Evolutionary conservation across 2,113 vertebrate species (phyloP), one percentile per base, ranked within the genome.

Genomic region (Ciconia stormi): DNA sequence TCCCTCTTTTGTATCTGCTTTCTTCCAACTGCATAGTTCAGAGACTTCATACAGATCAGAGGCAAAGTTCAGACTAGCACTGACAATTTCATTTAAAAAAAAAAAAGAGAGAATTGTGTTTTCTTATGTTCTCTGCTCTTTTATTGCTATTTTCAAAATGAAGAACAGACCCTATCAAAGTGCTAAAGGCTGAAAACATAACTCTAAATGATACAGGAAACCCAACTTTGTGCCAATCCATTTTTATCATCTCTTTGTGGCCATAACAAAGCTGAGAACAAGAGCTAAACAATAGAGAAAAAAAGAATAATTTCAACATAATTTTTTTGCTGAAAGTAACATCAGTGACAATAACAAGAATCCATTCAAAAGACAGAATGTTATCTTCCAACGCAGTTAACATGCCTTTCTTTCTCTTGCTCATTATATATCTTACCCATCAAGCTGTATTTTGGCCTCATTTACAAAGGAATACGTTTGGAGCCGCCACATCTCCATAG

Each of bases 211-310:
- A 97, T 90, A 94, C 42, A 93, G 67, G 77, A 96, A 96, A 90
- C 26, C 42, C 21, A 92, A 81, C 87, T 94, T 95, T 46, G 50
- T 81, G 89, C 89, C 91, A 96, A 82, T 81, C 78, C 89, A 81
- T 94, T 97, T 96, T 94, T 96, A 97, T 90, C 76, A 85, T 86
- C 82, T 89, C 93, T 96, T 93, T 95, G 93, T 93, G 94, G 55
- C 94, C 84, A 50, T 93, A 90, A 96, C 82, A 95, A 96, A 96
- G 87, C 93, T 55, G 82, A 94, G 89, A 97, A 96, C 84, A 95
- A 91, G 94, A 95, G 63, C 93, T 90, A 93, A 96, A 96, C 93
- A 95, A 95, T 7, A 27, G 53, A 69, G 52, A 52, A 71, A 84
- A 78, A 77, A 66, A 83, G 52, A 94, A 65, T 91, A 91, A 93